Evolutionary conservation across 1,140 invertebrate genomes (phyloP).

Genomic region (Paramacrobiotus metropolitanus): DNA sequence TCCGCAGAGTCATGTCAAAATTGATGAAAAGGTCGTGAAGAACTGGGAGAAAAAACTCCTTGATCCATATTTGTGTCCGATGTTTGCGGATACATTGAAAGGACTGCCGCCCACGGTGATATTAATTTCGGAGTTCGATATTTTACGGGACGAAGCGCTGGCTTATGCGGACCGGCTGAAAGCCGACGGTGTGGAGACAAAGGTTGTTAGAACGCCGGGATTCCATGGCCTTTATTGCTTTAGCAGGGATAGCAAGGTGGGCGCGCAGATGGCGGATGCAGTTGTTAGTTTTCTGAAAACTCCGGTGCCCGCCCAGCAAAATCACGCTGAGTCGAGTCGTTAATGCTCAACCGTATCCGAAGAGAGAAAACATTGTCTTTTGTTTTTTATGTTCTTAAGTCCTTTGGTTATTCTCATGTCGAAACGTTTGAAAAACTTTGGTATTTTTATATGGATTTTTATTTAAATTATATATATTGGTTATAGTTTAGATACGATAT

Average conservation of each 20-base stretch:
- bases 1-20: neutral
- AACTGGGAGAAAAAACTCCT: neutral
- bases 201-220: neutral
- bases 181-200: neutral
- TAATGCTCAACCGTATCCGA: too few species aligned
- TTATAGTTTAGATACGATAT: too few species aligned
- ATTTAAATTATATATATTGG: too few species aligned
- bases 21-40: neutral
- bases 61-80: slow-evolving; percentile 2
- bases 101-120: neutral
- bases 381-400: too few species aligned
- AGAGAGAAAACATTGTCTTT: too few species aligned
- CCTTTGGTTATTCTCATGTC: too few species aligned
- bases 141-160: neutral
- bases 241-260: neutral
- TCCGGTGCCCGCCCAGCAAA: neutral
- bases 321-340: too few species aligned
- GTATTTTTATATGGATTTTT: too few species aligned
- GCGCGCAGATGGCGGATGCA: neutral
- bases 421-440: too few species aligned
- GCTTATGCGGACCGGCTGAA: neutral
- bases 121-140: slow-evolving; percentile 4
- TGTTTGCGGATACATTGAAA: slow-evolving; percentile 1
- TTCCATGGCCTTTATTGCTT: neutral
- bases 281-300: neutral